Conservation (phyloP, 2,113 vertebrate genomes). For the Egretta garzetta region DNA sequence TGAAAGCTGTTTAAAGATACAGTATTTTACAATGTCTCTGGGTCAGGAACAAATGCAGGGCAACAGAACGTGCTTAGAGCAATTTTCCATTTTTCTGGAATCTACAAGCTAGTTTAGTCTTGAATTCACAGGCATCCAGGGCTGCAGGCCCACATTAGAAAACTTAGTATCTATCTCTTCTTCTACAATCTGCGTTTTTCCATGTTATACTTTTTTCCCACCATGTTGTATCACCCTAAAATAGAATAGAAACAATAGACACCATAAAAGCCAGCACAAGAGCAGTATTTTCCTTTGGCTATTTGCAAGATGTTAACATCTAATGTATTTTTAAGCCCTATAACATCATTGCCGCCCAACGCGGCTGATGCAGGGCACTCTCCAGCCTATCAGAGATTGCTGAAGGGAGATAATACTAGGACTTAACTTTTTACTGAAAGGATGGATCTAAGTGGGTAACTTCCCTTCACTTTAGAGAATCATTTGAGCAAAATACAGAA, state of each 20-base stretch:
- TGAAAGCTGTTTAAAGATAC: neutral
- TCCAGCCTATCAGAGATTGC: neutral
- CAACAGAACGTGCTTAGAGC: neutral
- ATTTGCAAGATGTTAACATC: neutral
- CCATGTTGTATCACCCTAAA: neutral
- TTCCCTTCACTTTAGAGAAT: neutral
- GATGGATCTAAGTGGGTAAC: neutral
- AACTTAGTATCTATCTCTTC: neutral
- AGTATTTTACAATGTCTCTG: neutral
- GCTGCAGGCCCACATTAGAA: neutral
- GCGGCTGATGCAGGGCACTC: neutral
- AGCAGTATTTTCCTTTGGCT: neutral
- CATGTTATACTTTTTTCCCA: neutral
- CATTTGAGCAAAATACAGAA: neutral
- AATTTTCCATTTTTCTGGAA: neutral
- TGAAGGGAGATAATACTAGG: neutral
- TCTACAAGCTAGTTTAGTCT: neutral
- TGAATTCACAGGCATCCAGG: neutral
- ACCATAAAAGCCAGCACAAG: neutral
- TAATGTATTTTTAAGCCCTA: neutral
- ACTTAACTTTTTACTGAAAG: neutral
- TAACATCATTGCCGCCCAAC: accelerated
- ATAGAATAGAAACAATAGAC: neutral
- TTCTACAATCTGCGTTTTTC: neutral
- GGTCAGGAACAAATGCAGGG: neutral